Conservation (phyloP, 2,113 vertebrate genomes). For the Chionis minor region DNA sequence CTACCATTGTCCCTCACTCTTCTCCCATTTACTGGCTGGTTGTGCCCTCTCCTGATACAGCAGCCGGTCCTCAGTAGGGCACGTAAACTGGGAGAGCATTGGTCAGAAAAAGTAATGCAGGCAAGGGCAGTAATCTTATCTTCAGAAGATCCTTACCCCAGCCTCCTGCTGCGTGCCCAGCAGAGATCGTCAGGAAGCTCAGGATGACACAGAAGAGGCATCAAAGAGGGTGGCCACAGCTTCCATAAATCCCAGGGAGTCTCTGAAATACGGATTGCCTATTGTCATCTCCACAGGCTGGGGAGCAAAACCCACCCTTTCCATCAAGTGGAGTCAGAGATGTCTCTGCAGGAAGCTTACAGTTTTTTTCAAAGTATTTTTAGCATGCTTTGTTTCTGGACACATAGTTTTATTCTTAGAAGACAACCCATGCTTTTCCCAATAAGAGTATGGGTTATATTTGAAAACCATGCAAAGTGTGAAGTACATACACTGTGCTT, state of each 20-base stretch:
- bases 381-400: not conserved
- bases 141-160: not conserved
- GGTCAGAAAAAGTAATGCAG: not conserved
- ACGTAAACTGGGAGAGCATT: not conserved
- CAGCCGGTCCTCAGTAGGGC: not conserved
- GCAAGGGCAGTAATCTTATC: not conserved
- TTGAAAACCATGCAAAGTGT: not conserved
- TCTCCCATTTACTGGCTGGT: accelerated
- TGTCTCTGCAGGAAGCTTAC: not conserved
- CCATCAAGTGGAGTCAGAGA: not conserved
- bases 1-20: accelerated
- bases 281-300: not conserved
- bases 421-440: not conserved
- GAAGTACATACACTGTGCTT: not conserved
- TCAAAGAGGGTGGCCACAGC: not conserved
- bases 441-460: not conserved
- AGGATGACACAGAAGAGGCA: not conserved
- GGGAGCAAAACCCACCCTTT: not conserved
- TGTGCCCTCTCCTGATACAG: not conserved
- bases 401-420: not conserved
- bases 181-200: not conserved
- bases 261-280: not conserved
- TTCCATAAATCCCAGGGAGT: not conserved
- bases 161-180: not conserved
- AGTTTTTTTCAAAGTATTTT: not conserved